Percentiles rank a stretch among this genome's conserved stretches.
Evolutionary conservation across 2,888 invertebrate species (phyloP).

Genomic region (Sussaba pulchella): DNA sequence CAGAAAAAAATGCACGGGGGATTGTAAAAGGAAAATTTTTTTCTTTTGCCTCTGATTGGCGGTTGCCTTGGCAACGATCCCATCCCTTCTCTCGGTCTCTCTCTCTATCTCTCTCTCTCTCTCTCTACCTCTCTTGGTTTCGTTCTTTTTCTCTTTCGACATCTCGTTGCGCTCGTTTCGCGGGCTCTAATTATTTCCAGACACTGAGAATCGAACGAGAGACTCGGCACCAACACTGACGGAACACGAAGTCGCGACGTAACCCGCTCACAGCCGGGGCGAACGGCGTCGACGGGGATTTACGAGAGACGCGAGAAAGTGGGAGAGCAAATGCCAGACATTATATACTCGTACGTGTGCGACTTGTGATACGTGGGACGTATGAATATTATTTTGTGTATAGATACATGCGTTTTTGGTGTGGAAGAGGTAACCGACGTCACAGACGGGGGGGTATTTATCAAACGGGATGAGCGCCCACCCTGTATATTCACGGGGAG

Average conservation of each 20-base stretch:
- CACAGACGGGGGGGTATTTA: background rate
- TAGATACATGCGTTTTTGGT: too few species aligned
- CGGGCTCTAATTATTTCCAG: constrained; percentile 84
- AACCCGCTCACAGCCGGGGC: background rate
- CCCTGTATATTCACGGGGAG: background rate
- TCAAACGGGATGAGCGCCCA: too few species aligned
- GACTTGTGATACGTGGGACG: too few species aligned
- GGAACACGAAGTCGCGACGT: constrained; percentile 6
- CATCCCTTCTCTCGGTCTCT: constrained; percentile 61
- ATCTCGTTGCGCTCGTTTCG: constrained; percentile 4
- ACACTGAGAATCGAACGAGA: constrained; percentile 84
- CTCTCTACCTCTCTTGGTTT: background rate
- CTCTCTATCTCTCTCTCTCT: constrained; percentile 66
- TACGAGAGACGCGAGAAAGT: constrained; percentile 13
- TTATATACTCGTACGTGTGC: background rate
- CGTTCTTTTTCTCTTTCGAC: constrained; percentile 9
- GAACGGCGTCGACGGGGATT: constrained; percentile 41
- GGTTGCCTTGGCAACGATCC: constrained; percentile 84
- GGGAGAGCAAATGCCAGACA: constrained; percentile 27
- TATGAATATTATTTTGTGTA: too few species aligned
- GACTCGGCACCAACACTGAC: constrained; percentile 56
- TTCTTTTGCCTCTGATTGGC: constrained; percentile 84
- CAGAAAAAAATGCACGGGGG: constrained; percentile 6
- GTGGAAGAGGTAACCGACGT: too few species aligned
- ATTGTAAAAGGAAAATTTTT: constrained; percentile 79